Conservation (phyloP, 2,113 vertebrate species). For the Arothron firmamentum region DNA sequence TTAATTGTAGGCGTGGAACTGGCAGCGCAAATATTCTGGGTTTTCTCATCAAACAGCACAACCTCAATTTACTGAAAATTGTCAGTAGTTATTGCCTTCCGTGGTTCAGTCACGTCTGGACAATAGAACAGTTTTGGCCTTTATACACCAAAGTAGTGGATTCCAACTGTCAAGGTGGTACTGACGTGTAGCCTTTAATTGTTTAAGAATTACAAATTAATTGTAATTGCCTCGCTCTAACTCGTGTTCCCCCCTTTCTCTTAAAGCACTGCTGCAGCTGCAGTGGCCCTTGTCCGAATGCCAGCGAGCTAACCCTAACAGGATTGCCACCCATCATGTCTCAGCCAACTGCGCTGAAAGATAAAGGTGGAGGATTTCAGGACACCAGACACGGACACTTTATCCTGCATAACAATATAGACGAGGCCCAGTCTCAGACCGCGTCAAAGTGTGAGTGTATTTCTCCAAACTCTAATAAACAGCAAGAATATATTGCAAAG, state of each 20-base stretch:
- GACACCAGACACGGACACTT: slow-evolving; percentile 19
- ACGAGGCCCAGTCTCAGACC: slow-evolving; percentile 64
- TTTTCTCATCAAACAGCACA: slow-evolving; percentile 59
- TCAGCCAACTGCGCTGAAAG: background rate
- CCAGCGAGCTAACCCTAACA: background rate
- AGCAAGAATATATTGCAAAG: too few relatives aligned
- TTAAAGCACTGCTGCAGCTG: background rate
- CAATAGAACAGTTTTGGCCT: too few relatives aligned
- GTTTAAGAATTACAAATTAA: too few relatives aligned
- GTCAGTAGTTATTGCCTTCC: background rate
- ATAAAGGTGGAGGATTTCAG: slow-evolving; percentile 16
- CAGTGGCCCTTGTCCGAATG: background rate
- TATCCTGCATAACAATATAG: slow-evolving; percentile 52
- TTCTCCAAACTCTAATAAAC: background rate
- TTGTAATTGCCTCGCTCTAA: background rate
- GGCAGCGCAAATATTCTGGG: slow-evolving; percentile 34
- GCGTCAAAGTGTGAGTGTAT: slow-evolving; percentile 56
- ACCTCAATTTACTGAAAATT: slow-evolving; percentile 33
- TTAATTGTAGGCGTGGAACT: slow-evolving; percentile 62
- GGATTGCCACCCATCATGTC: background rate
- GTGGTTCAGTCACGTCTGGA: slow-evolving; percentile 4
- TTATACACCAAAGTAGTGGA: too few relatives aligned
- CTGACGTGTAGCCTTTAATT: too few relatives aligned
- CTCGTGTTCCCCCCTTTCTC: background rate
- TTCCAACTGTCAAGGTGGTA: too few relatives aligned